Evolutionary conservation across 2,113 vertebrate genomes (phyloP), one percentile per base, ranked within the genome.

Genomic region (Vimba vimba): DNA sequence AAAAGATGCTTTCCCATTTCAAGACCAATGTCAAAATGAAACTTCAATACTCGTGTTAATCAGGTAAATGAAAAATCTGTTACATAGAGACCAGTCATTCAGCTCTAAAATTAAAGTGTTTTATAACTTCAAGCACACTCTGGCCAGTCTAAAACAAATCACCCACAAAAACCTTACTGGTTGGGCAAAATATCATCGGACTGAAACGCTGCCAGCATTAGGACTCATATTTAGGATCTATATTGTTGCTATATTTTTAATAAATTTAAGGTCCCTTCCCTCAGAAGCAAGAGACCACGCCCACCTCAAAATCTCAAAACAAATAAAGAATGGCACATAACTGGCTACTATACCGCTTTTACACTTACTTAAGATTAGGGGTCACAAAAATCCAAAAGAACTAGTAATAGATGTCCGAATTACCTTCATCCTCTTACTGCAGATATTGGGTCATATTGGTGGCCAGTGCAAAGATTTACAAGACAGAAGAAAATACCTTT

Each of bases 81-180:
- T 25, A 71, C 8, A 33, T 2, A 71, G 13, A 71, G 36, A 74
- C 23, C 17, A 47, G n/a, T n/a, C 33, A 45, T 83, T 74, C 33
- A 84, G 9, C 25, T 74, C 6, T 2, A 36, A 57, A 30, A 74
- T 19, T 3, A 60, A 73, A 45, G 52, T 4, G n/a, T 84, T 84
- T 84, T 60, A 45, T 80, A 62, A 84, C 36, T 84, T 86, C 85
- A 80, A 66, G 55, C 45, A 86, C 85, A 75, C 4, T 36, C 21
- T 66, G 23, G 27, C 39, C 13, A 45, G 30, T 15, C 55, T 77
- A 64, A 45, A 45, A 50, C 12, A 47, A 75, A 47, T 75, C 73
- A 25, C 6, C 25, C 60, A 71, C 1, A 57, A 23, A 43, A 73
- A n/a, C 21, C 4, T 39, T 17, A 12, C 43, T 75, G 73, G n/a